A percentile compares a stretch with the other conserved stretches of the same genome.
These are phyloP conservation scores for Phylloscopus collybita DNA, from an alignment of 2,797 vertebrate species.

Conservation along the genomic window DNA sequence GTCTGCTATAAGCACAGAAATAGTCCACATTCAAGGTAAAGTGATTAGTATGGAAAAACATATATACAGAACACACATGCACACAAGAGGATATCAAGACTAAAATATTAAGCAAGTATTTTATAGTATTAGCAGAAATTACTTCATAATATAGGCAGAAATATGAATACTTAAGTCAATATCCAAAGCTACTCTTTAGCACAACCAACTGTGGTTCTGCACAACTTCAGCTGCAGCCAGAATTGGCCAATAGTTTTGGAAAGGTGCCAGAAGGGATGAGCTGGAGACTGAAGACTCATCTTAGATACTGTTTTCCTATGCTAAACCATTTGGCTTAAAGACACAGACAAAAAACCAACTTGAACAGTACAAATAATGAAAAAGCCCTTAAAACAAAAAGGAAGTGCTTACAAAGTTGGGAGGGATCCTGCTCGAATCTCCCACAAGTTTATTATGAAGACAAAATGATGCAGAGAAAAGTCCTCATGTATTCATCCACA, in stretches of 20 bases:
- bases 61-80: neutral
- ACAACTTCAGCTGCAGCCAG: neutral
- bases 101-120: neutral
- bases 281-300: neutral
- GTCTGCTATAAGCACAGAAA: neutral
- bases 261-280: neutral
- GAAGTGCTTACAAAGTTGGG: rapidly evolving
- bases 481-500: neutral
- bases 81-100: neutral
- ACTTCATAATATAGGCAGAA: neutral
- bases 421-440: neutral
- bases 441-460: neutral
- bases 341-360: neutral
- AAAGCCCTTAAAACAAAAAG: neutral
- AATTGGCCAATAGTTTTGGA: neutral
- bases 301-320: neutral
- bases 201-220: neutral
- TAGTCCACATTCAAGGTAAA: neutral
- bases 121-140: neutral
- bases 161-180: neutral
- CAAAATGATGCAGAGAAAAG: neutral
- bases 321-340: neutral
- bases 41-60: neutral
- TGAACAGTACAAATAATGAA: neutral
- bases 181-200: neutral